Evolutionary conservation across 2,888 invertebrate genomes (phyloP), one percentile per base, ranked within the genome.

Genomic region (Pheosia tremula): DNA sequence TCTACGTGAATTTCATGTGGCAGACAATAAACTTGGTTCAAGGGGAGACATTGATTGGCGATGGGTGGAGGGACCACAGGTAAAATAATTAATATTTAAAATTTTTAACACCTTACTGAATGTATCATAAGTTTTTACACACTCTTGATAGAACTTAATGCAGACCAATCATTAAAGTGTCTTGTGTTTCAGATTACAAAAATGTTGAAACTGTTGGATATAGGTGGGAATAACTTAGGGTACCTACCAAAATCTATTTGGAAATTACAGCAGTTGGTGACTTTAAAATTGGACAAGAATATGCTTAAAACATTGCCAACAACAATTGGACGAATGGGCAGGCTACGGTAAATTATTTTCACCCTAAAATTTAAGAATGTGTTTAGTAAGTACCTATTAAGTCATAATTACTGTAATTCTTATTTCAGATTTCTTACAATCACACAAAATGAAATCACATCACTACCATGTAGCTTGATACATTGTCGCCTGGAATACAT

Each of bases 281-380:
- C 95, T 37, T 86, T 97, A 4, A 95, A 96, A 78, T 66, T 97
- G 6, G 95, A 95, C 75, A 86, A 95, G 59, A 97, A 97, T 84
- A 74, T 82, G 47, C 80, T 97, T 4, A 83, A 73, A 47, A 80
- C 79, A 41, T 80, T 97, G 61, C 97, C 97, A 1, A 94, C 95
- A 57, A 95, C 95, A 13, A 86, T 97, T 57, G 96, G 97, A 6
- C 94, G 95, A 39, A 89, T 96, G 56, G 86, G 70, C 61, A 87
- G 84, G 61, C 84, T 96, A 59, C 94, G 94, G 94, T 94, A 85
- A 24, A 8, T 13, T 24, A 24, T 24, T 24, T 24, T 45, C 10
- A 45, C 3, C 3, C 1, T 10, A 8, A 10, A 45, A 9, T 45
- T 10, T 4, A 9, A 10, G 8, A 45, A 9, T 10, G 56, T 45